These are phyloP conservation scores for Dicyrtoma fusca DNA, from an alignment of 2,888 invertebrate genomes.

Conservation along the genomic window DNA sequence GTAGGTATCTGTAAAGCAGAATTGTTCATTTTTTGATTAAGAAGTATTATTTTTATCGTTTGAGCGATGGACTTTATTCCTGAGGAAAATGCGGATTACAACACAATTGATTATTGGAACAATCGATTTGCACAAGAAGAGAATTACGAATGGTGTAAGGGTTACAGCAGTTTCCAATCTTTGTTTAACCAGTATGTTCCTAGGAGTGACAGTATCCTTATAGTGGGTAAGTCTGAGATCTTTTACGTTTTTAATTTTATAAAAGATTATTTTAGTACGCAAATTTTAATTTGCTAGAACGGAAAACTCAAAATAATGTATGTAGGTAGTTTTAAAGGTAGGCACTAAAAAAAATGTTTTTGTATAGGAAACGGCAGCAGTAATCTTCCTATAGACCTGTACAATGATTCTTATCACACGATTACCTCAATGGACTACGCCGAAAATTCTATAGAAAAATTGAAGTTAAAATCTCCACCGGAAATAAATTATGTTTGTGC, in stretches of 20 bases:
- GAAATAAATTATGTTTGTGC: slow-evolving; percentile 60
- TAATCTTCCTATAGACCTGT: slow-evolving; percentile 59
- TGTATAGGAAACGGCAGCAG: slow-evolving; percentile 61
- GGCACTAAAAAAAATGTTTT: too few relatives aligned
- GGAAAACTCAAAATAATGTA: too few relatives aligned
- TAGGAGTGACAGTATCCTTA: slow-evolving; percentile 36
- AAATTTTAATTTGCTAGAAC: too few relatives aligned
- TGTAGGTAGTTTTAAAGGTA: too few relatives aligned
- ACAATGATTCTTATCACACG: slow-evolving; percentile 58
- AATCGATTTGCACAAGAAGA: slow-evolving; percentile 40
- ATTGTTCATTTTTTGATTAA: too few relatives aligned
- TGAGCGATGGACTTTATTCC: slow-evolving; percentile 25
- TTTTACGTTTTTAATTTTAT: too few relatives aligned
- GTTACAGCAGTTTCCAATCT: slow-evolving; percentile 27
- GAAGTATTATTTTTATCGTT: too few relatives aligned
- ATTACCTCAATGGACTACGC: slow-evolving; percentile 61
- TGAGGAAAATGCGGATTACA: slow-evolving; percentile 39
- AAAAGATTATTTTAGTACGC: too few relatives aligned
- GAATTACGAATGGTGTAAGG: slow-evolving; percentile 44
- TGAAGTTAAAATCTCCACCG: slow-evolving; percentile 56
- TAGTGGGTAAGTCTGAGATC: slow-evolving; percentile 38
- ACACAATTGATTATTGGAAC: slow-evolving; percentile 40
- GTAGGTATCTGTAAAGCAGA: too few relatives aligned
- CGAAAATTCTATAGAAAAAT: slow-evolving; percentile 58
- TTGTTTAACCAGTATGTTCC: slow-evolving; percentile 32